Conservation (phyloP, 2,888 invertebrate genomes). For the Smittia sp. region DNA sequence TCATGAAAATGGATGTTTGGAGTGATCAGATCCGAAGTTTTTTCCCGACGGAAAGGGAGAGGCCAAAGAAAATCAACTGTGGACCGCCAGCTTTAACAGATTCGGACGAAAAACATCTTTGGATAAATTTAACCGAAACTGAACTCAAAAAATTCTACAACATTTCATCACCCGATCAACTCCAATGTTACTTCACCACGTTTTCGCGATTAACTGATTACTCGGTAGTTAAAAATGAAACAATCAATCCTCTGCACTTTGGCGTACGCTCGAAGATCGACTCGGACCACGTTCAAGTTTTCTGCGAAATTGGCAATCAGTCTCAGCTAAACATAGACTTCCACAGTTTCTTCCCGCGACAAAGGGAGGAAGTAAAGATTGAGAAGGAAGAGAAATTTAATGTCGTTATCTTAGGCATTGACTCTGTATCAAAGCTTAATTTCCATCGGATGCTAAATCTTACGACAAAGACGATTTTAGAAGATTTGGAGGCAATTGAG, state of each 20-base stretch:
- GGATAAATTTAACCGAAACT: constrained; percentile 47
- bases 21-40: constrained; percentile 30
- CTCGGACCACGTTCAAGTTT: constrained; percentile 68
- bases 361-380: constrained; percentile 44
- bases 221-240: constrained; percentile 45
- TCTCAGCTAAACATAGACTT: constrained; percentile 64
- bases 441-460: constrained; percentile 79
- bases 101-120: constrained; percentile 46
- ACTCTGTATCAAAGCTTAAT: constrained; percentile 81
- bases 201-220: constrained; percentile 47
- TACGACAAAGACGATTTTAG: constrained; percentile 60
- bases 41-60: constrained; percentile 21
- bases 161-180: constrained; percentile 46
- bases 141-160: constrained; percentile 47
- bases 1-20: constrained; percentile 37
- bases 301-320: constrained; percentile 56
- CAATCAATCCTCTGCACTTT: constrained; percentile 43
- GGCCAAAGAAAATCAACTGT: constrained; percentile 46
- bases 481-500: constrained; percentile 64
- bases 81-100: constrained; percentile 45
- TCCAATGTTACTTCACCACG: constrained; percentile 48
- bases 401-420: constrained; percentile 77
- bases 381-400: constrained; percentile 55
- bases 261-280: constrained; percentile 51
- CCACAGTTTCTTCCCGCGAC: constrained; percentile 62